phyloP scores from a whole-genome alignment of 2,888 invertebrate species.

The Hetaerina titia region DNA sequence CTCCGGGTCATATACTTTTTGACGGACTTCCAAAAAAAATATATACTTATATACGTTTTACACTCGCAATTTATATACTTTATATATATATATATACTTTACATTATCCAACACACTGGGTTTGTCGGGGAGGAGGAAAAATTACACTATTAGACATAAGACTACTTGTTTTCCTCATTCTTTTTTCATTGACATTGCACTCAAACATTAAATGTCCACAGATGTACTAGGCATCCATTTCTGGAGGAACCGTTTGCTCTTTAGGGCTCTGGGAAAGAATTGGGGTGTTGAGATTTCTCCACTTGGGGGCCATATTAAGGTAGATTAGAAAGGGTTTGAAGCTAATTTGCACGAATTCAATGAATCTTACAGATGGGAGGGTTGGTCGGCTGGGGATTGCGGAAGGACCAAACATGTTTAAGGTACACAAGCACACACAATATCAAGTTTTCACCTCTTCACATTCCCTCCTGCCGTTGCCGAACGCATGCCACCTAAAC shows the following conservation, averaged over 20 bases:
- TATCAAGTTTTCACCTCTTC: background rate
- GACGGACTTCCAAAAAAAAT: slow-evolving; percentile 36
- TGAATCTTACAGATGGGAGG: background rate
- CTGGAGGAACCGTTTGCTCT: slow-evolving; percentile 53
- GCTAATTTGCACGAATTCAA: slow-evolving; percentile 22
- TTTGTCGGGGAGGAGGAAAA: slow-evolving; percentile 32
- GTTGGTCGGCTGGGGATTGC: background rate
- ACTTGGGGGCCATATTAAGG: background rate
- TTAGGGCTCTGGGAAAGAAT: background rate
- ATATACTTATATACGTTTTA: slow-evolving; percentile 33
- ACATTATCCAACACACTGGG: slow-evolving; percentile 61
- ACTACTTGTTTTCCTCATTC: background rate
- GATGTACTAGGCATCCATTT: slow-evolving; percentile 27
- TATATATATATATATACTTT: background rate
- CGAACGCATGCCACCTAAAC: background rate
- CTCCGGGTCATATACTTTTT: background rate
- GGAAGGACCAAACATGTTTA: background rate
- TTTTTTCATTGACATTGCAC: slow-evolving; percentile 51
- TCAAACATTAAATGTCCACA: slow-evolving; percentile 48
- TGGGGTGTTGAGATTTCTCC: slow-evolving; percentile 14
- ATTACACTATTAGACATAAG: slow-evolving; percentile 56
- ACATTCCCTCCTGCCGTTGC: background rate
- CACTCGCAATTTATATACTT: background rate
- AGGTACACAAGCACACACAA: slow-evolving; percentile 61
- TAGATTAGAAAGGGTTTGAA: background rate